Evolutionary conservation across 2,113 vertebrate species (phyloP), one percentile per base, ranked within the genome.

Genomic region (Corythornis madagascariensis): DNA sequence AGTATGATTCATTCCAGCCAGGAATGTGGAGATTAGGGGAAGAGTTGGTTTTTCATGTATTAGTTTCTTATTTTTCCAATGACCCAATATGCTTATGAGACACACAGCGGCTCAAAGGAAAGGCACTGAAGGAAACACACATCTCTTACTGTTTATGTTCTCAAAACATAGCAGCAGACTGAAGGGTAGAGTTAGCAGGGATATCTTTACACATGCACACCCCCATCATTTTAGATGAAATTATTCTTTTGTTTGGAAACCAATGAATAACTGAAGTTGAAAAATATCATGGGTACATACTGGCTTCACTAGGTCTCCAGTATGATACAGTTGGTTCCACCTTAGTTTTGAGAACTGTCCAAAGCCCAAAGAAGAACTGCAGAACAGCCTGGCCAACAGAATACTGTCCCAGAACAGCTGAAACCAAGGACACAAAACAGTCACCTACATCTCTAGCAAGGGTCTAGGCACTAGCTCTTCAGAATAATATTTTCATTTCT

Each of bases 31-130:
- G 79, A 75, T 72, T 45, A 95, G 43, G 20, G 40, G 12, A 85
- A 82, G 52, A 78, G 83, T 63, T 87, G 63, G 22, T 83, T 83
- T 81, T 76, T 90, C 92, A 38, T 74, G 70, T 93, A 90, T 92
- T 94, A 85, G 77, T 96, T 96, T 95, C 96, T 95, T 96, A 93
- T 79, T 94, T 91, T 92, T 79, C 67, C 63, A 72, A 90, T 87
- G 60, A 94, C 74, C 75, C 81, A 91, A 88, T 93, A 92, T 45
- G 35, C 83, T 95, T 91, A 89, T 85, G 79, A 91, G 29, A 63
- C 1, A 2, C 35, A 61, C 7, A 64, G 92, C 59, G 14, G 22
- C 89, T 88, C 75, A 85, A 67, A 92, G 57, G 38, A 92, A 97
- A 86, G 75, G 45, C 42, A 75, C 28, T 0, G 3, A 79, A 31